phyloP scores from a whole-genome alignment of 2,113 vertebrate species.

The Menura novaehollandiae region DNA sequence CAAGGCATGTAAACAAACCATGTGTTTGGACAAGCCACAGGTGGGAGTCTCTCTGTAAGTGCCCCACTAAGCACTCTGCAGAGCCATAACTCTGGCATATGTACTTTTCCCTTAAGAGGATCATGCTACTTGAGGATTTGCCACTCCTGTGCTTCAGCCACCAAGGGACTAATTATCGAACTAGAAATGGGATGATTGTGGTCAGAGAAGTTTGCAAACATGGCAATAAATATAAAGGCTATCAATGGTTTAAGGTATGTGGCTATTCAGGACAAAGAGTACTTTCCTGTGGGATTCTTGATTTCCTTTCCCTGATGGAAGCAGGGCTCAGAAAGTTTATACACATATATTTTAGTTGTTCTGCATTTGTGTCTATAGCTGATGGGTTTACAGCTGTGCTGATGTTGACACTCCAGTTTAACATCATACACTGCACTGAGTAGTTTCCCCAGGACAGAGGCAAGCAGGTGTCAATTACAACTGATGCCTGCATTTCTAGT shows the following conservation, averaged over 20 bases:
- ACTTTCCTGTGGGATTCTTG: accelerated
- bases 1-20: not conserved
- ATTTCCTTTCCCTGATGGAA: not conserved
- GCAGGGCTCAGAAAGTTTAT: not conserved
- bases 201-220: not conserved
- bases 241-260: not conserved
- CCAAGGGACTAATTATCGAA: slow-evolving; percentile 10
- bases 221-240: not conserved
- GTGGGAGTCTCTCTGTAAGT: not conserved
- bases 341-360: not conserved
- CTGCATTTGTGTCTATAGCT: not conserved
- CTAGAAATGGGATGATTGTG: not conserved
- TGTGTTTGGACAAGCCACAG: not conserved
- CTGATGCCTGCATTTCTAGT: not conserved
- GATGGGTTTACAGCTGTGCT: not conserved
- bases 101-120: not conserved
- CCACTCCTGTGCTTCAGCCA: not conserved
- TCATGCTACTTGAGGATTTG: slow-evolving; percentile 3
- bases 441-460: not conserved
- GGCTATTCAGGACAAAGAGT: not conserved
- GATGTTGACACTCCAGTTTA: not conserved
- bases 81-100: not conserved
- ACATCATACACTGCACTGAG: not conserved
- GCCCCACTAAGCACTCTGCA: not conserved
- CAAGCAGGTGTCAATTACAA: not conserved